phyloP scores from a whole-genome alignment of 1,140 invertebrate species.

The Zaprionus kolodkinae region DNA sequence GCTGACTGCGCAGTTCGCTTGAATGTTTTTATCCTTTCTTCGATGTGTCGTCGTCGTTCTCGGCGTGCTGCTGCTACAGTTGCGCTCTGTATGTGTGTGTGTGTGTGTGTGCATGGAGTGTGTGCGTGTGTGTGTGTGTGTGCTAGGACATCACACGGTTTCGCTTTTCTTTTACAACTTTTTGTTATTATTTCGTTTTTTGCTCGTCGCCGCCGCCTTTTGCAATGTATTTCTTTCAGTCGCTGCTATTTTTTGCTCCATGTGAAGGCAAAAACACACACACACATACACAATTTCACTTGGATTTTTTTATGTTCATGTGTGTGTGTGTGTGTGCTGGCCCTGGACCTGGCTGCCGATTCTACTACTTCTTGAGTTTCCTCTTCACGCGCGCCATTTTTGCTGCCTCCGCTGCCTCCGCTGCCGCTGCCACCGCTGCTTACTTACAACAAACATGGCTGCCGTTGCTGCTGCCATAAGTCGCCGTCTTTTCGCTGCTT shows the following conservation, averaged over 20 bases:
- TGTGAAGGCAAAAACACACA: constrained; percentile 55
- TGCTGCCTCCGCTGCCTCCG: constrained; percentile 43
- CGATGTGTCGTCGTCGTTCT: constrained; percentile 67
- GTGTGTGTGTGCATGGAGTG: constrained; percentile 26
- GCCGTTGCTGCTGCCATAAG: constrained; percentile 59
- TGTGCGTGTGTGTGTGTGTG: constrained; percentile 49
- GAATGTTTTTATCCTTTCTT: constrained; percentile 79
- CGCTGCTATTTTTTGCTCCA: constrained; percentile 77
- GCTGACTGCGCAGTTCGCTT: constrained; percentile 35
- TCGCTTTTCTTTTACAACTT: constrained; percentile 82
- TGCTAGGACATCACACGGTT: constrained; percentile 78
- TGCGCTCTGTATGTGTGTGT: constrained; percentile 1
- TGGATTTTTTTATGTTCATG: constrained; percentile 72
- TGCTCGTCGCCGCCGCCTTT: constrained; percentile 67
- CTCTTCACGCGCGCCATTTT: constrained; percentile 78
- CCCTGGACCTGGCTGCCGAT: constrained; percentile 46
- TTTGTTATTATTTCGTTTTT: constrained; percentile 83
- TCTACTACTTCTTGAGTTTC: constrained; percentile 78
- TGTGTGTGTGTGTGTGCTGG: constrained; percentile 51
- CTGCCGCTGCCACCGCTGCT: constrained; percentile 47
- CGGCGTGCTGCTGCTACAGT: constrained; percentile 25
- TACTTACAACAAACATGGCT: constrained; percentile 77
- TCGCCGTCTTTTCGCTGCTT: constrained; percentile 58
- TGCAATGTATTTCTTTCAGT: constrained; percentile 80
- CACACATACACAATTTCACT: constrained; percentile 70